These are phyloP conservation scores for Mus caroli DNA, from an alignment of 2,797 vertebrate genomes.

Conservation along the genomic window DNA sequence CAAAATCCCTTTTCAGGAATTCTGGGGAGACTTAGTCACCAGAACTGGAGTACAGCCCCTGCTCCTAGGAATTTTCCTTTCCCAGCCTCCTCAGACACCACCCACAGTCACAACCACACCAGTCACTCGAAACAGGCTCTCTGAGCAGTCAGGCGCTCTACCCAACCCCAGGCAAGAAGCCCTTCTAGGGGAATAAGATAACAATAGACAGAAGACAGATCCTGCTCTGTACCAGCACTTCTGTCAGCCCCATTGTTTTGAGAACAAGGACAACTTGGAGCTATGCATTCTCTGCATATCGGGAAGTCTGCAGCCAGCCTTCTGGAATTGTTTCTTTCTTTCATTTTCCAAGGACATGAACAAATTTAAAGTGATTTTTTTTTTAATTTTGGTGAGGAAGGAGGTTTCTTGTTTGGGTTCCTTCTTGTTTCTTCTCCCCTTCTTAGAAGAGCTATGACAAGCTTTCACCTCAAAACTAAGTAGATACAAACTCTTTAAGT, in stretches of 20 bases:
- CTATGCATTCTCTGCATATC: constrained; percentile 15
- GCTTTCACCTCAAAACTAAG: neutral
- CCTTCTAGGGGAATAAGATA: neutral
- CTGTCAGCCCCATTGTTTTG: constrained; percentile 48
- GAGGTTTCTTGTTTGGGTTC: neutral
- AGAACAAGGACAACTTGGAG: neutral
- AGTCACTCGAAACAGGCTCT: neutral
- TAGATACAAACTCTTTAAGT: neutral
- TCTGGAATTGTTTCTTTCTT: constrained; percentile 56
- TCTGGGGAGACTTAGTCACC: neutral
- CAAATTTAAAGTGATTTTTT: neutral
- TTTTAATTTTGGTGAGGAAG: neutral
- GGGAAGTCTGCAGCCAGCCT: constrained; percentile 75
- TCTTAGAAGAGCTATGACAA: neutral
- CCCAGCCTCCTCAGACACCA: neutral
- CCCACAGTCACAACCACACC: constrained; percentile 22
- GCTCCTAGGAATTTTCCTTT: constrained; percentile 64
- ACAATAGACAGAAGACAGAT: neutral
- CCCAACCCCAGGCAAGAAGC: constrained; percentile 54
- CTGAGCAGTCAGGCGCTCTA: constrained; percentile 48
- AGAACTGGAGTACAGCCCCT: neutral
- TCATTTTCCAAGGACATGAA: constrained; percentile 67
- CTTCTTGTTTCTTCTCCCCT: neutral
- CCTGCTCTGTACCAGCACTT: constrained; percentile 45
- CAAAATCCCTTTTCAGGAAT: constrained; percentile 27